Percentiles rank a stretch among this genome's conserved stretches.
These are phyloP conservation scores for Mechanitis mazaeus DNA, from an alignment of 2,888 invertebrate species.

Conservation along the genomic window DNA sequence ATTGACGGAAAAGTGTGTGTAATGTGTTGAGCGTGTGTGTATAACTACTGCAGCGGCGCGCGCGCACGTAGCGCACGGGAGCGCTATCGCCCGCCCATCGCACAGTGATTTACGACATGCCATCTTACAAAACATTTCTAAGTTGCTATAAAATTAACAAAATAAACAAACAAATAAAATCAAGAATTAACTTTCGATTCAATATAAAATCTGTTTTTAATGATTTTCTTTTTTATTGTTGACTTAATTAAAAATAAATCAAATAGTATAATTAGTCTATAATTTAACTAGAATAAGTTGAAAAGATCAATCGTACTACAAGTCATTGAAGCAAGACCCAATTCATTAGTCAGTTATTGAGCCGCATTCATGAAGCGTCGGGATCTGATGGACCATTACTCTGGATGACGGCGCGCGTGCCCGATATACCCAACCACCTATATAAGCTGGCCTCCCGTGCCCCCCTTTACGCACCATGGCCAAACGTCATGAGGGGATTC, in stretches of 20 bases:
- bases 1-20: slow-evolving; percentile 46
- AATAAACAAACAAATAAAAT: slow-evolving; percentile 40
- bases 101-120: slow-evolving; percentile 60
- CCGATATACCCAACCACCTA: slow-evolving; percentile 45
- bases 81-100: slow-evolving; percentile 65
- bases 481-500: slow-evolving; percentile 36
- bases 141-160: slow-evolving; percentile 35
- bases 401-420: slow-evolving; percentile 73
- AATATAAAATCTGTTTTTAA: slow-evolving; percentile 27
- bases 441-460: slow-evolving; percentile 34
- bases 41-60: slow-evolving; percentile 30
- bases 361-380: slow-evolving; percentile 46
- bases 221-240: background rate
- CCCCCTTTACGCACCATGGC: slow-evolving; percentile 32
- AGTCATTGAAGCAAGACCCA: slow-evolving; percentile 41
- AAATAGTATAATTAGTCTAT: background rate
- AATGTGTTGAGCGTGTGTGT: slow-evolving; percentile 27
- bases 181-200: slow-evolving; percentile 18
- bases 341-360: slow-evolving; percentile 70
- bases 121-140: slow-evolving; percentile 46
- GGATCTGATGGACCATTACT: slow-evolving; percentile 64
- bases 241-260: background rate
- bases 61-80: slow-evolving; percentile 44
- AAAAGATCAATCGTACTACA: slow-evolving; percentile 59
- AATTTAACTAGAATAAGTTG: slow-evolving; percentile 31